Evolutionary conservation across 2,888 invertebrate species (phyloP).

Genomic region (Phymatocera aterrima): DNA sequence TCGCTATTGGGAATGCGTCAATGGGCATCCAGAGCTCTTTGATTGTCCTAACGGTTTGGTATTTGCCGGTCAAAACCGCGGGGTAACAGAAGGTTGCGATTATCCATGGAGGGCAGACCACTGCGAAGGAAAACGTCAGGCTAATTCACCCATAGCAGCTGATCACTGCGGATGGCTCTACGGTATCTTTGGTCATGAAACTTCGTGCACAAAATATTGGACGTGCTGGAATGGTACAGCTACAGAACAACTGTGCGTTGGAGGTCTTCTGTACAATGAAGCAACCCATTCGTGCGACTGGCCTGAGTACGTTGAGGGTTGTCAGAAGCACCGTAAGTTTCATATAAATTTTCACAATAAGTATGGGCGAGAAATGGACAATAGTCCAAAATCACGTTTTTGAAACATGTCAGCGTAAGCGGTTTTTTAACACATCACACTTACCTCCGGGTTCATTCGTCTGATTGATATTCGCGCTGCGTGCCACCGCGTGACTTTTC

Average conservation of each 20-base stretch:
- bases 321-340: conserved; percentile 94
- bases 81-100: conserved; percentile 92
- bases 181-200: conserved; percentile 95
- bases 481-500: conserved; percentile 21
- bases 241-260: conserved; percentile 94
- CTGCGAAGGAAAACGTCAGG: conserved; percentile 88
- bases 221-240: conserved; percentile 97
- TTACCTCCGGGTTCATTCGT: conserved; percentile 24
- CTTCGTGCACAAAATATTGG: conserved; percentile 95
- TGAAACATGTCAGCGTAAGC: neutral
- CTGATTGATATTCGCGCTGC: neutral
- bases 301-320: conserved; percentile 95
- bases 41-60: conserved; percentile 95
- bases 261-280: conserved; percentile 93
- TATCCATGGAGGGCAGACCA: conserved; percentile 93
- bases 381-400: neutral
- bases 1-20: conserved; percentile 91
- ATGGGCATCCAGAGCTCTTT: conserved; percentile 88
- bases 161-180: conserved; percentile 96
- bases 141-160: conserved; percentile 87
- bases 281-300: conserved; percentile 94
- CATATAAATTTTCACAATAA: neutral
- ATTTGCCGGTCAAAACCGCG: conserved; percentile 91
- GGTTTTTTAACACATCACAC: too few species aligned
- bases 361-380: neutral